Percentiles rank a stretch among this genome's conserved stretches.
phyloP scores from a whole-genome alignment of 2,113 vertebrate species.

The Phodopus roborovskii region DNA sequence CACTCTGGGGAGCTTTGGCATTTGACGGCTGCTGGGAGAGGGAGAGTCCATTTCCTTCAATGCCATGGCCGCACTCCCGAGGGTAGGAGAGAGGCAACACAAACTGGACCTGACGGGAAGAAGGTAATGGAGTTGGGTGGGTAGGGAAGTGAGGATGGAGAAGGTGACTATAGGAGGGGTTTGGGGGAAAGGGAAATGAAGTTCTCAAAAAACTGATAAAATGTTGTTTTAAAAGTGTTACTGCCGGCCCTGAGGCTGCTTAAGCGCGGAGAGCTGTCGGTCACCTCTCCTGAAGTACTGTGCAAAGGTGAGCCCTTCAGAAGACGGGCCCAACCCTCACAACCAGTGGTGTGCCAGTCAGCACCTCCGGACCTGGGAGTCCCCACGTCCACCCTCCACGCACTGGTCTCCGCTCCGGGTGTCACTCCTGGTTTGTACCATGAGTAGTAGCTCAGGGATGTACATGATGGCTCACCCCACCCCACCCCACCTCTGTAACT shows the following conservation, averaged over 20 bases:
- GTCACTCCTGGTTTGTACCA: not conserved
- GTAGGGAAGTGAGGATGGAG: not conserved
- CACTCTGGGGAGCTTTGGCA: not conserved
- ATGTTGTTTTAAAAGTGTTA: not conserved
- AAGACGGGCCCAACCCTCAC: not conserved
- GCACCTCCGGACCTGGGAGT: not conserved
- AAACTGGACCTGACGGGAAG: not conserved
- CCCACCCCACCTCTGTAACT: not conserved
- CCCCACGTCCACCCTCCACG: not conserved
- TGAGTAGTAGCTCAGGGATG: not conserved
- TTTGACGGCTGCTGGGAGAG: not conserved
- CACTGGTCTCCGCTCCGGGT: rapidly evolving
- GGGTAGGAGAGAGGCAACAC: not conserved
- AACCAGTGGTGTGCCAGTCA: not conserved
- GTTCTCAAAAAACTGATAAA: not conserved
- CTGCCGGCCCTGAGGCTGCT: not conserved
- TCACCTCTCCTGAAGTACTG: not conserved
- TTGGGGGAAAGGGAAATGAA: not conserved
- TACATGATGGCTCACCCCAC: too few species aligned
- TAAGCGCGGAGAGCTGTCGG: not conserved
- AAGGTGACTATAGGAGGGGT: not conserved
- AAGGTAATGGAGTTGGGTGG: not conserved
- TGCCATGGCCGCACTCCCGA: not conserved
- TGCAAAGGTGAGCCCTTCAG: not conserved
- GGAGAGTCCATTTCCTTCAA: not conserved